Evolutionary conservation across 2,888 invertebrate genomes (phyloP), one percentile per base, ranked within the genome.

Genomic region (Bibio marci): DNA sequence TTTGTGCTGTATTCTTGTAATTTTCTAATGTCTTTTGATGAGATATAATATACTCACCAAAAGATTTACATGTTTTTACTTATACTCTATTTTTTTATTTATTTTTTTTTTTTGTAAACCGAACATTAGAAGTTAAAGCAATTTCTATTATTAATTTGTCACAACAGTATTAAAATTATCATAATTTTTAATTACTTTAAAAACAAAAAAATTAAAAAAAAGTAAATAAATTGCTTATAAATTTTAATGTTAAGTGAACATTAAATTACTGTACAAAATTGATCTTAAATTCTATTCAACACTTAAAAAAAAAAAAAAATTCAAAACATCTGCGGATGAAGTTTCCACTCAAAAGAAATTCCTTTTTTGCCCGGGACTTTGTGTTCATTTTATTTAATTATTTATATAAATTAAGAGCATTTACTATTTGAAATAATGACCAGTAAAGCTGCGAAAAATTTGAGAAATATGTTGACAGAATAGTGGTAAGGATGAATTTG

Each of bases 401-500:
- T n/a, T n/a, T n/a, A n/a, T n/a, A n/a, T n/a, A n/a, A n/a, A n/a
- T n/a, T n/a, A n/a, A n/a, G n/a, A n/a, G n/a, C 6, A 28, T 32
- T 27, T 28, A 30, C 14, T 30, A 19, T 38, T 15, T 27, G 32
- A 32, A 30, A 13, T 18, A 30, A 37, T 30, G 19, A 25, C 41
- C 27, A 36, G 37, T 38, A 19, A 32, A 27, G 42, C 37, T 37
- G 42, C 27, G 39, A 39, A 42, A 40, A 37, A 36, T 30, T 39
- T 34, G 32, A 42, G 35, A 35, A 35, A 30, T 34, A 27, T 36
- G 31, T 37, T 40, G 26, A 40, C 30, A 22, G 28, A 17, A n/a
- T n/a, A n/a, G n/a, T n/a, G n/a, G n/a, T n/a, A n/a, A n/a, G n/a
- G n/a, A n/a, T n/a, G n/a, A n/a, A n/a, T n/a, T 36, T 36, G 13